Conservation (phyloP, 2,888 invertebrate species). For the Drosophila villosipedis region DNA sequence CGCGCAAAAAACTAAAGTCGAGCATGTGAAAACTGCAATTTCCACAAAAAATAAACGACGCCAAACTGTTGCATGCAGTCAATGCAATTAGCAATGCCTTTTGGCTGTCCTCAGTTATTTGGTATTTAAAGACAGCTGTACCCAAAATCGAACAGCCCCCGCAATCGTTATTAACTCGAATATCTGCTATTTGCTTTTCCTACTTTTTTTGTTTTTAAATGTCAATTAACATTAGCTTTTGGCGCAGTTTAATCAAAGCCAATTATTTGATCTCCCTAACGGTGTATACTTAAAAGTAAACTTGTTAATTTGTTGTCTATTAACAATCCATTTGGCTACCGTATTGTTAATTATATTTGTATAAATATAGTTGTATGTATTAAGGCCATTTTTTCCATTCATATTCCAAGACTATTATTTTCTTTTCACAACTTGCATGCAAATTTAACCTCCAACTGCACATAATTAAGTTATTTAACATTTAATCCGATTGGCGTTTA, state of each 20-base stretch:
- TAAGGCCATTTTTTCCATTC: slow-evolving; percentile 6
- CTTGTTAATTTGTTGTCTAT: slow-evolving; percentile 44
- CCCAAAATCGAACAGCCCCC: slow-evolving; percentile 54
- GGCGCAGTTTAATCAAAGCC: slow-evolving; percentile 57
- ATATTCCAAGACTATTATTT: slow-evolving; percentile 2
- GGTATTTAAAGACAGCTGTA: slow-evolving; percentile 60
- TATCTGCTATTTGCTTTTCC: slow-evolving; percentile 16
- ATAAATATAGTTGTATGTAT: no score
- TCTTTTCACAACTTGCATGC: slow-evolving; percentile 44
- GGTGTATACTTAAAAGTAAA: slow-evolving; percentile 37
- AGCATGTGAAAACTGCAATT: slow-evolving; percentile 66
- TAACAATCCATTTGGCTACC: slow-evolving; percentile 32
- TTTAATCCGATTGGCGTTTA: slow-evolving; percentile 36
- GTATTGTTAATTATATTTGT: slow-evolving; percentile 2
- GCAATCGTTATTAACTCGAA: slow-evolving; percentile 47
- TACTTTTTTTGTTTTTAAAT: slow-evolving; percentile 52
- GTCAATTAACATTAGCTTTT: slow-evolving; percentile 69
- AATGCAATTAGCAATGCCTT: slow-evolving; percentile 66
- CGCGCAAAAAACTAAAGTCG: slow-evolving; percentile 35
- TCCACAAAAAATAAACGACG: slow-evolving; percentile 30
- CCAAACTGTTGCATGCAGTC: slow-evolving; percentile 49
- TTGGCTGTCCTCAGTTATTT: slow-evolving; percentile 38
- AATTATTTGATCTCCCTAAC: slow-evolving; percentile 56
- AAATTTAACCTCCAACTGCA: slow-evolving; percentile 41
- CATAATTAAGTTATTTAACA: slow-evolving; percentile 72